phyloP scores from a whole-genome alignment of 2,113 vertebrate genomes.

The Cygnus atratus region DNA sequence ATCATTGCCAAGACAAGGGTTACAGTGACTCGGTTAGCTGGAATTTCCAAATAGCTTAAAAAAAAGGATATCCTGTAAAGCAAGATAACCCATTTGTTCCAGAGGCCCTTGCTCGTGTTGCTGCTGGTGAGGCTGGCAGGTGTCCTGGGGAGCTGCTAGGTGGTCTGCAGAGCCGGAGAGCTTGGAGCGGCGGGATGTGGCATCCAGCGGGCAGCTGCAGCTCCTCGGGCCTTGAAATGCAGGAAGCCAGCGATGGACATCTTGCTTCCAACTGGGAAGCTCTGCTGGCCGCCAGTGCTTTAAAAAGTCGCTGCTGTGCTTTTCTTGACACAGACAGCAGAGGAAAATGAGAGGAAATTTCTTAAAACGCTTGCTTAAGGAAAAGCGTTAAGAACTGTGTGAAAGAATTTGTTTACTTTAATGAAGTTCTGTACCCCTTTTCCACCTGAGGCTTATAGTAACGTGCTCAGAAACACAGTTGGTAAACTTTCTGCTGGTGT shows the following conservation, averaged over 20 bases:
- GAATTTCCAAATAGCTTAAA: neutral
- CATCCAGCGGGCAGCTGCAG: neutral
- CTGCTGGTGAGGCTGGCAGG: neutral
- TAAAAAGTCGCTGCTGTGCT: accelerated
- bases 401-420: neutral
- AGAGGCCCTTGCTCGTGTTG: neutral
- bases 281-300: neutral
- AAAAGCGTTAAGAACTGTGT: neutral
- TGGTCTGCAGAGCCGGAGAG: neutral
- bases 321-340: neutral
- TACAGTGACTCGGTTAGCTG: neutral
- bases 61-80: neutral
- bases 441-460: neutral
- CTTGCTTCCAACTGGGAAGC: neutral
- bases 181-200: neutral
- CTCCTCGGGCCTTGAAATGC: neutral
- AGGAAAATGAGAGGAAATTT: neutral
- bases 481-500: neutral
- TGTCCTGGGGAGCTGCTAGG: neutral
- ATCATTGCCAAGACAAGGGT: neutral
- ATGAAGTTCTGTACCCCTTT: neutral
- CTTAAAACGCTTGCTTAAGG: neutral
- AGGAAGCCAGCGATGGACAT: neutral
- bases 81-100: neutral
- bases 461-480: neutral